Evolutionary conservation across 2,113 vertebrate genomes (phyloP), one percentile per base, ranked within the genome.

Genomic region (Psettodes erumei): DNA sequence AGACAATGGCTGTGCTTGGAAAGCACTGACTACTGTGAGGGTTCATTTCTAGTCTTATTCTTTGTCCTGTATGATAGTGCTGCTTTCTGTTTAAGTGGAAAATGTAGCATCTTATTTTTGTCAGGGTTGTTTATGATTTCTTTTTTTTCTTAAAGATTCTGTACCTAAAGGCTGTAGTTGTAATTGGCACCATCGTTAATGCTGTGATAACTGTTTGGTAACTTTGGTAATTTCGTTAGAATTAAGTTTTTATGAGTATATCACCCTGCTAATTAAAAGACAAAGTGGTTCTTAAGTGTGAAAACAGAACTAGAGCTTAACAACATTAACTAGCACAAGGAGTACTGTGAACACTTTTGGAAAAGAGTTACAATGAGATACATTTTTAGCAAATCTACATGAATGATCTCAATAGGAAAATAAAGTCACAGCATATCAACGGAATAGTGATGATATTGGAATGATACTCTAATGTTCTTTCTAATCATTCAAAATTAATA

Each of bases 1-100:
- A 84, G 61, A 92, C 89, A 93, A 92, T 89, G 74, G 74, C 67
- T 60, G 56, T 82, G 75, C 86, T 85, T 90, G 80, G 89, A 92
- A 86, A 90, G 87, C 82, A 79, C 21, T 3, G 71, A 59, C 43
- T 75, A 35, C 45, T 61, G 54, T 67, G 54, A 77, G 65, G 54
- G 21, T 77, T 53, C 19, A 7, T 84, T 84, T 75, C 66, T 40
- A 62, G 61, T 81, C 56, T 59, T 11, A 51, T 7, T 81, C 68
- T 87, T 91, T 85, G 84, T 90, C 82, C 61, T 43, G n/a, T n/a
- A 9, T 27, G n/a, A 32, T 15, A 33, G 42, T 32, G 13, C 45
- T 78, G 75, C 45, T 77, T 56, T 70, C 8, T 32, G 11, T 61
- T 54, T 42, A 38, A 21, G 66, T 53, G 70, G 56, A 56, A 63